phyloP scores from a whole-genome alignment of 2,113 vertebrate species.

The Bungarus multicinctus region DNA sequence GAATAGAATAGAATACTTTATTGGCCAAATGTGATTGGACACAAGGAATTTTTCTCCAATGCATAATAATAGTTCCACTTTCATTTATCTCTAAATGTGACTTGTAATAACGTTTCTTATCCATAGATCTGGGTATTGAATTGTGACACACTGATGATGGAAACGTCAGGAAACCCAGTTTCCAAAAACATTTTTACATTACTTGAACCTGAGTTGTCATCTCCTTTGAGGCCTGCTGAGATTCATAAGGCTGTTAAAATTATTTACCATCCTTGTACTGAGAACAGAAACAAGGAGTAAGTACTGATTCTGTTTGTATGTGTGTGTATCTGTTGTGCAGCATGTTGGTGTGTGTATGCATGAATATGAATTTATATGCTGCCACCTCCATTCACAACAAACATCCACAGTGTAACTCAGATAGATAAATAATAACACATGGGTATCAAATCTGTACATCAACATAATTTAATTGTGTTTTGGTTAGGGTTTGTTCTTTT shows the following conservation, averaged over 20 bases:
- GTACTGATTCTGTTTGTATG: slow-evolving; percentile 38
- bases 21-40: too few relatives aligned
- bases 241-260: slow-evolving; percentile 80
- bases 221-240: slow-evolving; percentile 51
- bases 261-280: slow-evolving; percentile 82
- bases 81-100: background rate
- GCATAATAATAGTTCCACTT: background rate
- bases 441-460: background rate
- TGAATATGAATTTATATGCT: background rate
- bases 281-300: slow-evolving; percentile 83
- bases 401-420: background rate
- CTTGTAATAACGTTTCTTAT: slow-evolving; percentile 24
- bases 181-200: slow-evolving; percentile 50
- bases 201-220: slow-evolving; percentile 52
- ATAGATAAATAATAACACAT: background rate
- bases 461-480: background rate
- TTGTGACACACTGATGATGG: slow-evolving; percentile 84
- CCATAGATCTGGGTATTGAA: slow-evolving; percentile 93
- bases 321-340: background rate
- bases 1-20: too few relatives aligned
- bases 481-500: too few relatives aligned
- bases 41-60: too few relatives aligned
- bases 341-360: background rate
- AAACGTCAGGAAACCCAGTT: slow-evolving; percentile 63
- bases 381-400: background rate